These are phyloP conservation scores for Serripes groenlandicus DNA, from an alignment of 2,888 invertebrate genomes.

Conservation along the genomic window DNA sequence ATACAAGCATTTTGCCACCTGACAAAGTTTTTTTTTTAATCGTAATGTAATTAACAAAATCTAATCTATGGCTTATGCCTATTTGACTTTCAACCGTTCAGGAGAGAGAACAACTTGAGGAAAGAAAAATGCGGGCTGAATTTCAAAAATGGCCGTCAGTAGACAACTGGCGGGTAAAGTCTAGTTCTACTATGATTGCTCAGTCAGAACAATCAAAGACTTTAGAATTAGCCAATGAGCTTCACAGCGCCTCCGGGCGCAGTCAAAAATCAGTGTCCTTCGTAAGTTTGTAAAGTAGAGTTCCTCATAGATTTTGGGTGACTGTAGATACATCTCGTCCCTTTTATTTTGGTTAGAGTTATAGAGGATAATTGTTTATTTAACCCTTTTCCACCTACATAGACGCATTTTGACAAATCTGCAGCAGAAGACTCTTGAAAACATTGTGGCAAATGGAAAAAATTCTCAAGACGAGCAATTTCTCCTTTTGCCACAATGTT, in stretches of 20 bases:
- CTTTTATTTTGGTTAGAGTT: too few species aligned
- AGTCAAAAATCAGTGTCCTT: conserved; percentile 20
- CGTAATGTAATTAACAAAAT: too few species aligned
- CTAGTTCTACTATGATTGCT: conserved; percentile 22
- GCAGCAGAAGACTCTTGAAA: too few species aligned
- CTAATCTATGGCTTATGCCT: too few species aligned
- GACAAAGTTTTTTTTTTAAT: too few species aligned
- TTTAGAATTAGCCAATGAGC: background rate
- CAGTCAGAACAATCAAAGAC: conserved; percentile 8
- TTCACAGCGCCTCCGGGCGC: conserved; percentile 9
- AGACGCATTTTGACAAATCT: too few species aligned
- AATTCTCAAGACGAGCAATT: background rate
- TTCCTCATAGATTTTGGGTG: background rate
- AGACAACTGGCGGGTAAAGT: conserved; percentile 58
- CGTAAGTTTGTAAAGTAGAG: conserved; percentile 14
- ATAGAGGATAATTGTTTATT: too few species aligned
- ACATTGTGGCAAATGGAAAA: too few species aligned
- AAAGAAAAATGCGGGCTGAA: conserved; percentile 30
- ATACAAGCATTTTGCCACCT: too few species aligned
- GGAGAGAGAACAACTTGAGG: conserved; percentile 55
- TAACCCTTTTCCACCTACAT: too few species aligned
- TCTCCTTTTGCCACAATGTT: background rate
- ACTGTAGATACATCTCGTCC: too few species aligned
- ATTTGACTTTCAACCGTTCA: conserved; percentile 2
- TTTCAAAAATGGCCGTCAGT: conserved; percentile 61